Conservation (phyloP, 1,140 invertebrate species). For the Nebria ingens region DNA sequence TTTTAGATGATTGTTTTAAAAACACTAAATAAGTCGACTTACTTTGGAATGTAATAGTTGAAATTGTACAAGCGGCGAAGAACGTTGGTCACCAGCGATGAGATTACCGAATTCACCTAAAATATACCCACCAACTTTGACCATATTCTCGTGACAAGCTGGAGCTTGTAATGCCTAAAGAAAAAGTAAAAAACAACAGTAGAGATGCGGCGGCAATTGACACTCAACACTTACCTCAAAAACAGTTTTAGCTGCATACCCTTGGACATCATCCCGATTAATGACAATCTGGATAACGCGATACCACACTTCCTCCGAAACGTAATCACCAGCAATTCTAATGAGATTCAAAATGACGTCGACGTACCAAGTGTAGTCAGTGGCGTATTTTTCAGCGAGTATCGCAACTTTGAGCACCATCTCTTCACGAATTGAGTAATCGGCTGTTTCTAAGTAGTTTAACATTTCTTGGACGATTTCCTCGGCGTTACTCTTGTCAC, state of each 20-base stretch:
- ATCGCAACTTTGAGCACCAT: constrained; percentile 99
- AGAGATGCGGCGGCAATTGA: not conserved
- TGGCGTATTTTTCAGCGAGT: constrained; percentile 98
- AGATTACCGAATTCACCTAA: constrained; percentile 99
- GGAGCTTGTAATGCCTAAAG: constrained; percentile 84
- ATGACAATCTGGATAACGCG: constrained; percentile 99
- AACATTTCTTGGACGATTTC: constrained; percentile 99
- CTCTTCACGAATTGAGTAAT: constrained; percentile 99
- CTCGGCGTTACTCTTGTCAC: constrained; percentile 97
- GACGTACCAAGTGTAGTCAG: constrained; percentile 98
- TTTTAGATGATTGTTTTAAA: constrained; percentile 10
- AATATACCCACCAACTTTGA: constrained; percentile 99
- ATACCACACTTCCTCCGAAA: constrained; percentile 97
- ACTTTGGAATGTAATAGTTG: constrained; percentile 93
- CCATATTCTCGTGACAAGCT: constrained; percentile 99
- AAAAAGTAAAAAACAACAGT: not conserved
- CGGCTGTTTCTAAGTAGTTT: constrained; percentile 96
- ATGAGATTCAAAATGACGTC: constrained; percentile 99
- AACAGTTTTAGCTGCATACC: constrained; percentile 98
- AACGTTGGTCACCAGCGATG: constrained; percentile 96
- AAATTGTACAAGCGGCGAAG: constrained; percentile 92
- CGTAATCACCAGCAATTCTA: constrained; percentile 98
- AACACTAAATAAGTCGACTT: constrained; percentile 18
- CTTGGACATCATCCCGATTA: constrained; percentile 97
- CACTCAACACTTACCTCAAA: constrained; percentile 61